These are phyloP conservation scores for Philereme vetulata DNA, from an alignment of 2,888 invertebrate species.

Conservation along the genomic window DNA sequence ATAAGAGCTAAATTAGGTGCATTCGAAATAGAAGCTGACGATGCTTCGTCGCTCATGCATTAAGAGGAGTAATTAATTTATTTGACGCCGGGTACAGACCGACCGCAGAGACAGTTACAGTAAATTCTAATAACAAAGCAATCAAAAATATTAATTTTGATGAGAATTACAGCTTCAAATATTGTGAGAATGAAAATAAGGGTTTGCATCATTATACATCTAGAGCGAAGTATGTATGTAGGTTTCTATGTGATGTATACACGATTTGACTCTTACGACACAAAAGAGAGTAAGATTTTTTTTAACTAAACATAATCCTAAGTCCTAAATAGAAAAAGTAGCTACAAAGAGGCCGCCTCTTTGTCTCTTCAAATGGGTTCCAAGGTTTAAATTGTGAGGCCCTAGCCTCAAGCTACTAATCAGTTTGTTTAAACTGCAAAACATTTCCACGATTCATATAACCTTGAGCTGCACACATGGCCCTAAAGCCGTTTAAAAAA, in stretches of 20 bases:
- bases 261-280: no score
- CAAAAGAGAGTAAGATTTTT: no score
- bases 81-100: slow-evolving; percentile 11
- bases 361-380: no score
- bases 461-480: background rate
- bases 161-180: slow-evolving; percentile 10
- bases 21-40: slow-evolving; percentile 21
- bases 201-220: no score
- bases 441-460: background rate
- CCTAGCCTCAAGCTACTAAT: no score
- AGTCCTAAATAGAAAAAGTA: no score
- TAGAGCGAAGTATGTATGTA: no score
- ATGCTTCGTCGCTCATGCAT: slow-evolving; percentile 12
- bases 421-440: no score
- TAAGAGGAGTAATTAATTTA: slow-evolving; percentile 28
- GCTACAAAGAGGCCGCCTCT: no score
- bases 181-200: background rate
- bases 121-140: slow-evolving; percentile 31
- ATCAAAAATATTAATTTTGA: slow-evolving; percentile 25
- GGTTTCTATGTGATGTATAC: no score
- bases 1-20: slow-evolving; percentile 17
- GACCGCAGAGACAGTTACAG: slow-evolving; percentile 13
- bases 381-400: no score
- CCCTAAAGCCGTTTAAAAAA: slow-evolving; percentile 18
- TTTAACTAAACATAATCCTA: no score